Evolutionary conservation across 2,797 vertebrate species (phyloP), one percentile per base, ranked within the genome.

Genomic region (Agapornis canus): DNA sequence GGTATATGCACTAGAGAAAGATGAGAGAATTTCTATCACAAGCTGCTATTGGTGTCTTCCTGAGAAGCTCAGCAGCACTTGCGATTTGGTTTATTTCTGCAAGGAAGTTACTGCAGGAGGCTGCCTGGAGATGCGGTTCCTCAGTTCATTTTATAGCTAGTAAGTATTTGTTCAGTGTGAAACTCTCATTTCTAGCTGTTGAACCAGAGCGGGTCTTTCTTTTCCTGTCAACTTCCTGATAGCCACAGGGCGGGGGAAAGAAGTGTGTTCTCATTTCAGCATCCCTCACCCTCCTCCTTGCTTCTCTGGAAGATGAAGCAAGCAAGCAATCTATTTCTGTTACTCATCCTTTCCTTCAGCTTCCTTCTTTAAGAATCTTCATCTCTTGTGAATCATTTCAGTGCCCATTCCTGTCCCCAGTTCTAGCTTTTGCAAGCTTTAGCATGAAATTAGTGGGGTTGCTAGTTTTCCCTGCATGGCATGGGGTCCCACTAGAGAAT

Each of bases 321-420:
- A 75, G 69, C 37, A 65, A 88, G 54, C n/a, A n/a, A n/a, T n/a
- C 61, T 81, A 78, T 93, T 91, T 93, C 79, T 94, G 75, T 94
- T 91, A 54, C 51, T 95, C 43, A 75, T 93, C 59, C 45, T 87
- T 89, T 75, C 43, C 40, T 94, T 89, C 68, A 85, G 65, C 68
- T 65, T 89, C 43, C 71, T 85, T 94, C 39, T 70, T 77, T 85
- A 76, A 89, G 84, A 42, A 71, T 83, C 82, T 25, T 78, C 78
- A 22, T 64, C 31, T 80, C 69, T 29, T n/a, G 57, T 86, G 45
- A 95, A 92, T 90, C 54, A 72, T 40, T 82, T 51, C 47, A 42
- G 72, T 43, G 54, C 47, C 82, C 37, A 4, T 93, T 94, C 66
- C 80, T 94, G 65, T 48, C 26, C 47, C 31, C 4, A 49, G 1